Percentiles rank a stretch among this genome's conserved stretches.
Conservation (phyloP, 53 echinoderm and acorn worm species). For the Temnopleurus reevesii region DNA sequence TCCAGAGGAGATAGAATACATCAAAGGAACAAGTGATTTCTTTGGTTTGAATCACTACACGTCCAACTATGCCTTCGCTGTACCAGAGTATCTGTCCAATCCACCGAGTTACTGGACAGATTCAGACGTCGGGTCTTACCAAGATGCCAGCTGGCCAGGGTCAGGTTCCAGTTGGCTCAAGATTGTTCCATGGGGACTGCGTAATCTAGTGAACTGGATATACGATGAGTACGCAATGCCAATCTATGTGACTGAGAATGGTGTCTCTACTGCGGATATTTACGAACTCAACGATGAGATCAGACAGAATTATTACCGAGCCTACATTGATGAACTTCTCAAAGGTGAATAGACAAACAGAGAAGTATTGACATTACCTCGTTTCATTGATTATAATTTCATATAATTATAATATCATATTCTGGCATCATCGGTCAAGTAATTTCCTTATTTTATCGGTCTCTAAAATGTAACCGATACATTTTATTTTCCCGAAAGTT, state of each 20-base stretch:
- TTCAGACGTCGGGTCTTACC: conserved; percentile 66
- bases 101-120: conserved; percentile 81
- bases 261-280: conserved; percentile 80
- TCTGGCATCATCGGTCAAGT: too few relatives aligned
- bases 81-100: conserved; percentile 33
- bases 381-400: too few relatives aligned
- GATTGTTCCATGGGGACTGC: conserved; percentile 74
- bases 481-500: too few relatives aligned
- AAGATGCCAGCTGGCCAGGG: conserved; percentile 77
- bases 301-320: conserved; percentile 76
- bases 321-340: conserved; percentile 91
- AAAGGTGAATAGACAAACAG: too few relatives aligned
- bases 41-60: conserved; percentile 95
- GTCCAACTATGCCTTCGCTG: conserved; percentile 55
- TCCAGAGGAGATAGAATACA: conserved; percentile 61
- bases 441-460: too few relatives aligned
- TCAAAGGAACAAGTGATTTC: conserved; percentile 78
- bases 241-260: conserved; percentile 93
- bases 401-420: too few relatives aligned
- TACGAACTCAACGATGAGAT: conserved; percentile 72
- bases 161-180: conserved; percentile 74
- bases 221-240: conserved; percentile 72
- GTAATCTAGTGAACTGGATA: conserved; percentile 81
- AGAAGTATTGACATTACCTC: too few relatives aligned
- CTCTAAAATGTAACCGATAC: too few relatives aligned